Conservation (phyloP, 1,140 invertebrate species). For the Melipona quadrifasciata region DNA sequence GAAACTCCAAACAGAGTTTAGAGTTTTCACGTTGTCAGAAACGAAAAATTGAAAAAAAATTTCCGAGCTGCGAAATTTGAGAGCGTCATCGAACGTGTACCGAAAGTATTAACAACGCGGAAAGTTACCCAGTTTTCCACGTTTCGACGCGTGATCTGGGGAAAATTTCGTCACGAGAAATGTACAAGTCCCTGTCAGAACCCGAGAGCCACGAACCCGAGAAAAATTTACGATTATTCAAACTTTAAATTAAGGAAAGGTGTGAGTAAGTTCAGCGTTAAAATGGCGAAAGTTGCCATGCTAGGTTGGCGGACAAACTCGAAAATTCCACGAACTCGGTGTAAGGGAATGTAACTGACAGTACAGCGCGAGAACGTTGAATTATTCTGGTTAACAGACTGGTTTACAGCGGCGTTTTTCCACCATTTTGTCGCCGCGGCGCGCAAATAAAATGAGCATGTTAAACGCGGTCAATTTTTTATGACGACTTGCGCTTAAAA, state of each 20-base stretch:
- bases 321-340: background rate
- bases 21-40: too few species aligned
- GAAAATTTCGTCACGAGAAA: background rate
- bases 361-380: background rate
- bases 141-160: background rate
- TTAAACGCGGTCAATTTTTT: background rate
- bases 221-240: background rate
- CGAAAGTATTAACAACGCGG: too few species aligned
- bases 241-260: background rate
- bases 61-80: background rate
- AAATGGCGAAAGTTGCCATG: background rate
- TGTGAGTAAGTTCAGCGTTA: background rate
- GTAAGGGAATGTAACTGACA: background rate
- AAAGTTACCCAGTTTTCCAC: background rate
- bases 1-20: too few species aligned
- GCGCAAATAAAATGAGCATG: background rate
- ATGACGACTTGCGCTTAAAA: background rate
- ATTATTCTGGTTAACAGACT: slow-evolving; percentile 2
- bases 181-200: background rate
- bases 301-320: background rate
- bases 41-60: background rate
- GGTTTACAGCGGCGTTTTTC: background rate
- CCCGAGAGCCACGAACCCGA: too few species aligned
- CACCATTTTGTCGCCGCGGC: background rate
- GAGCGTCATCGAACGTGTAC: background rate